Base-by-base conservation (phyloP, 2,888 invertebrate genomes). In the Acanthosepion lycidas region DNA sequence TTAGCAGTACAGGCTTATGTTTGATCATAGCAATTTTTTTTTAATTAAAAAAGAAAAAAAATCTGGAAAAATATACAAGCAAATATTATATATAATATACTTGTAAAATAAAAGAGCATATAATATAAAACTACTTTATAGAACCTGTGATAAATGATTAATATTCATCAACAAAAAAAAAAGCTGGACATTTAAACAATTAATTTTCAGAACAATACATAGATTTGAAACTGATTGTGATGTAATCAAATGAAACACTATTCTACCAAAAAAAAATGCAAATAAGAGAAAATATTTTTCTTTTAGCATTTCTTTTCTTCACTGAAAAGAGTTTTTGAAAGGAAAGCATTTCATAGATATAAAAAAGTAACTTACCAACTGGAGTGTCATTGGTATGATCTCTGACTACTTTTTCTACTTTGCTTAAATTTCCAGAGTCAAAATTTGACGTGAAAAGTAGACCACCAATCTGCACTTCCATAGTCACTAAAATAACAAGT, bases 401-500 rank as follows among this genome's bases (percentile, higher is more conserved):
- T 94, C 95, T 96, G 12, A 95, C 95, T 18, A 97, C 98, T 96
- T 98, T 98, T 97, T 99, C 99, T 94, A 99, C 99, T 97, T 98
- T 98, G 94, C 98, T 98, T 96, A 99, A 98, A 98, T 99, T 99
- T 95, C 99, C 99, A 92, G 99, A 99, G 97, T 99, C 99, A 98
- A 99, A 99, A 97, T 98, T 98, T 96, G 99, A 98, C 96, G 98
- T 98, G 98, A 99, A 99, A 96, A 98, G 98, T 97, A 99, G 98
- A 96, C 98, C 98, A 96, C 98, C 98, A 96, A 96, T 96, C 91
- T 97, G 95, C 94, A 96, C 95, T 95, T 97, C 97, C 97, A 97
- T 97, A 92, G 94, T 95, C n/a, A 78, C 78, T 78, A n/a, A 78
- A 78, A 78, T 78, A 18, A 28, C n/a, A 78, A 78, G 78, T 78